Evolutionary conservation across 2,113 vertebrate species (phyloP), one percentile per base, ranked within the genome.

Genomic region (Podocnemis expansa): DNA sequence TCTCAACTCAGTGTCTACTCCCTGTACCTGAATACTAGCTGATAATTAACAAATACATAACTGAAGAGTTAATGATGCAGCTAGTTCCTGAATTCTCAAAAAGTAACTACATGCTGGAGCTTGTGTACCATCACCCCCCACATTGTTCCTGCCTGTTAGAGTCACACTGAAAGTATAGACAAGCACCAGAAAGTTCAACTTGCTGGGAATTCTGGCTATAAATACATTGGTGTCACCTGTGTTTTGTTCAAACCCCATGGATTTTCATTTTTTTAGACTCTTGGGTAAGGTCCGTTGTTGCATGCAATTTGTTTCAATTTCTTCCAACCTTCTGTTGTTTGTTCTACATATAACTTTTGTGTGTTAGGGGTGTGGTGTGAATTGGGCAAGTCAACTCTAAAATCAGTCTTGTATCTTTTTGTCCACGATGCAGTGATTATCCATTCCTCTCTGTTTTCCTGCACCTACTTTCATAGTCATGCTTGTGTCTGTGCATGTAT

Each of bases 1-100:
- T 27, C 13, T 49, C 49, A 70, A 38, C 79, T 7, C 41, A 67
- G 10, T 83, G 25, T 54, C 0, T 0, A 67, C 10, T 6, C 56
- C 34, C 6, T 93, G n/a, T 14, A 8, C 54, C 56, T 78, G 49
- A 91, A 8, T n/a, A 93, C 16, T 90, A 86, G 56, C 12, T 9
- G 73, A n/a, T 34, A 58, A 58, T 21, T 73, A 10, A 9, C 63
- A 80, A 31, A 6, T 84, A 19, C 51, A 3, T 82, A 29, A 14
- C 41, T 45, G 41, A 89, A n/a, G 38, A 49, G 58, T 25, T 29
- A 92, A 55, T 52, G 2, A 10, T 80, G 75, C 78, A 70, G 81
- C 47, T 24, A 52, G 43, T 38, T 84, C 41, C 73, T 76, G 43
- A 27, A 29, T 27, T 45, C 41, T 87, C 89, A 92, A 90, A 75